Conservation (phyloP, 2,888 invertebrate species). For the Lycia hirtaria region DNA sequence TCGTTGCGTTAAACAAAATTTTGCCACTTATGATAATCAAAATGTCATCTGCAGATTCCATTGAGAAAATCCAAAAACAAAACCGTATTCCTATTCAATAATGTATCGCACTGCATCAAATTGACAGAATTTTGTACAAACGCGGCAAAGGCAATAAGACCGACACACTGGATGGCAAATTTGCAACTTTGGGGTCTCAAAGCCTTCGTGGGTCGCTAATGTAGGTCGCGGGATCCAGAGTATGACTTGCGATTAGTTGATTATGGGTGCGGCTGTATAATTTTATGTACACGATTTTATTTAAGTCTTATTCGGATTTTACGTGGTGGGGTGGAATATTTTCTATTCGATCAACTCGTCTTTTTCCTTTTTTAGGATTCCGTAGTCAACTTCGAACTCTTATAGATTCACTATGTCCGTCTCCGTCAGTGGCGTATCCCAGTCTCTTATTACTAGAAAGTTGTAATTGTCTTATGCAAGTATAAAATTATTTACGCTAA, state of each 20-base stretch:
- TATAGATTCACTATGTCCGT: too few species aligned
- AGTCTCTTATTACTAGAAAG: too few species aligned
- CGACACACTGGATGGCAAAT: not conserved
- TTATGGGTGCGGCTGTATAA: not conserved
- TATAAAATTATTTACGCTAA: too few species aligned
- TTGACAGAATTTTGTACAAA: slow-evolving; percentile 1
- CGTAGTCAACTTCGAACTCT: too few species aligned
- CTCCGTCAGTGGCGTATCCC: too few species aligned
- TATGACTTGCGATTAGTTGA: slow-evolving; percentile 14
- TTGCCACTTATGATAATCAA: too few species aligned
- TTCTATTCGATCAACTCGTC: too few species aligned
- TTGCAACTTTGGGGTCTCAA: slow-evolving; percentile 1
- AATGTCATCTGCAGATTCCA: not conserved
- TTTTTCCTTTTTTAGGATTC: too few species aligned
- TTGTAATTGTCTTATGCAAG: too few species aligned
- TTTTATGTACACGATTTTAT: not conserved
- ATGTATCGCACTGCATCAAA: not conserved
- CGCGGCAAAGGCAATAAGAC: not conserved
- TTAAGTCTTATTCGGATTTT: not conserved
- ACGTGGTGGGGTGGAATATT: too few species aligned
- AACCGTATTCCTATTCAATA: not conserved
- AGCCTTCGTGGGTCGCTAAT: not conserved
- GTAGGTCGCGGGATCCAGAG: slow-evolving; percentile 10
- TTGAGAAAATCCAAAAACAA: not conserved
- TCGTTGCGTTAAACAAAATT: too few species aligned